Conservation (phyloP, 2,113 vertebrate genomes). For the Salvator merianae region DNA sequence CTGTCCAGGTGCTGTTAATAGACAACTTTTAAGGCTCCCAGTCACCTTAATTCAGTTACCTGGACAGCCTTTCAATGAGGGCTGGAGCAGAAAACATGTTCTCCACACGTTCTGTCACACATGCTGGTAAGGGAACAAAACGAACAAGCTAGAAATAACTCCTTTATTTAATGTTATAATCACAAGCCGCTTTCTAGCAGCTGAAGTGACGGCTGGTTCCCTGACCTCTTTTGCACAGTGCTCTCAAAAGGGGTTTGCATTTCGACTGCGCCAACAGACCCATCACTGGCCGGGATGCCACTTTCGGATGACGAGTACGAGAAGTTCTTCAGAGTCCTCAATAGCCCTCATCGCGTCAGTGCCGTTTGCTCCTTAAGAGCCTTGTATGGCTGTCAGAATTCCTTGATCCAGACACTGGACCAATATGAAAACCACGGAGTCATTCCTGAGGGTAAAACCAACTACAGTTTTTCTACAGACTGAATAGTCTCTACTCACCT, state of each 20-base stretch:
- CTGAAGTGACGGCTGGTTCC: background rate
- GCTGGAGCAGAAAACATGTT: too few relatives aligned
- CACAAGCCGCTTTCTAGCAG: background rate
- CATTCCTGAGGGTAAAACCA: slow-evolving; percentile 58
- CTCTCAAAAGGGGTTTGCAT: slow-evolving; percentile 29
- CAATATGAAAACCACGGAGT: slow-evolving; percentile 54
- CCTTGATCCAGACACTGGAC: slow-evolving; percentile 41
- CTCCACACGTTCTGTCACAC: too few relatives aligned
- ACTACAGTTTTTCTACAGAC: background rate
- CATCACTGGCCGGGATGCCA: slow-evolving; percentile 20
- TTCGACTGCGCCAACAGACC: accelerated
- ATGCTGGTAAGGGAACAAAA: too few relatives aligned
- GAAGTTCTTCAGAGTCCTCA: slow-evolving; percentile 52
- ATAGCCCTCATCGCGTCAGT: background rate
- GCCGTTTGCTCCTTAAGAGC: slow-evolving; percentile 42
- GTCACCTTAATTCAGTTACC: too few relatives aligned
- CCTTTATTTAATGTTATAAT: background rate
- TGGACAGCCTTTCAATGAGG: too few relatives aligned
- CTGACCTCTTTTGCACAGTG: slow-evolving; percentile 32
- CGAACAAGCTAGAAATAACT: background rate
- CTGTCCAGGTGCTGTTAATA: too few relatives aligned
- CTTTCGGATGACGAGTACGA: slow-evolving; percentile 53
- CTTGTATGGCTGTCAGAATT: slow-evolving; percentile 47
- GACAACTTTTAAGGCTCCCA: too few relatives aligned
- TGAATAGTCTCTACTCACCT: background rate